Percentiles rank a stretch among this genome's conserved stretches.
Evolutionary conservation across 2,113 vertebrate genomes (phyloP).

Genomic region (Catharus bicknelli): DNA sequence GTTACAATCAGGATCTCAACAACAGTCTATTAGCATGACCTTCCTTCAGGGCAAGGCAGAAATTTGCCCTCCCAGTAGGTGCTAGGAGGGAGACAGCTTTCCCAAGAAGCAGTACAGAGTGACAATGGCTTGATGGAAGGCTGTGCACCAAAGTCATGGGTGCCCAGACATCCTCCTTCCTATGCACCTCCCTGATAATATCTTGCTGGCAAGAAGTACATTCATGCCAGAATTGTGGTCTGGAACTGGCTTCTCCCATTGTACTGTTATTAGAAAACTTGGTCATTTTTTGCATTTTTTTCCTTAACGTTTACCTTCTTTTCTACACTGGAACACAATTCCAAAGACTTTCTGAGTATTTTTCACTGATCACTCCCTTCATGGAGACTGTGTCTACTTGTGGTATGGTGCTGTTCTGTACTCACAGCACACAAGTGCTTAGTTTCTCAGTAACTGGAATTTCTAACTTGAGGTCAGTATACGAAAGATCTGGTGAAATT

Average conservation of each 20-base stretch:
- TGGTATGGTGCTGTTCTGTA: background rate
- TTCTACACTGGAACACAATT: background rate
- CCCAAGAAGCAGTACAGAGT: background rate
- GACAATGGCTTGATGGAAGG: background rate
- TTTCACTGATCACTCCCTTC: background rate
- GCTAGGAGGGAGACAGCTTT: background rate
- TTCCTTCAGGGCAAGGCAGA: background rate
- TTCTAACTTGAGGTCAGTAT: background rate
- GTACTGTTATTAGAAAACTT: background rate
- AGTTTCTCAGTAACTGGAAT: background rate
- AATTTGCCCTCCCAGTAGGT: background rate
- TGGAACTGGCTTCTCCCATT: background rate
- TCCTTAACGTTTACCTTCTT: background rate
- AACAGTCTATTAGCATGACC: background rate
- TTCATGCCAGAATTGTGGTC: background rate
- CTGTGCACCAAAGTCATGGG: background rate
- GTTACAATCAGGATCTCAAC: background rate
- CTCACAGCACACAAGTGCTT: background rate
- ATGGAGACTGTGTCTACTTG: background rate
- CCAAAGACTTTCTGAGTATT: background rate
- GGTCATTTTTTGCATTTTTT: accelerated
- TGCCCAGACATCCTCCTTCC: background rate
- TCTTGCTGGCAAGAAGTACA: background rate
- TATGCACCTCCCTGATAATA: background rate
- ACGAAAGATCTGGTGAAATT: background rate